A percentile compares a stretch with the other conserved stretches of the same genome.
Conservation (phyloP, 2,113 vertebrate genomes). For the Oncorhynchus clarkii region DNA sequence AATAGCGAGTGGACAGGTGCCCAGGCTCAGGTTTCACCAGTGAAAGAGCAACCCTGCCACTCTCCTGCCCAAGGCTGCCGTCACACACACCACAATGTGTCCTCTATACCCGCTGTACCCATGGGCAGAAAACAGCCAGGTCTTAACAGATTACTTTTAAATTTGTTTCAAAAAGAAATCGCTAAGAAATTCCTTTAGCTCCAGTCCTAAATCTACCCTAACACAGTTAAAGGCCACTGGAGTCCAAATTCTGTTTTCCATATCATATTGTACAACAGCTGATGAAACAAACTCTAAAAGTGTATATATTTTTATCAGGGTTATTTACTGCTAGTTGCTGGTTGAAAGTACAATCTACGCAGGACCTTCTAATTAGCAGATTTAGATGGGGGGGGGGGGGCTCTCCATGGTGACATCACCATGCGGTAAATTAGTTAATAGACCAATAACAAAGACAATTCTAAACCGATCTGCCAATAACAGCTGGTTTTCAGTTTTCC, state of each 20-base stretch:
- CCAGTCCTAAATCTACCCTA: conserved; percentile 33
- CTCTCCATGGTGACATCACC: too few species aligned
- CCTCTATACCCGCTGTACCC: conserved; percentile 7
- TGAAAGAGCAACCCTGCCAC: conserved; percentile 79
- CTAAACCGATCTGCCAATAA: too few species aligned
- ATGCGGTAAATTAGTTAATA: too few species aligned
- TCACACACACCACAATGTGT: conserved; percentile 14
- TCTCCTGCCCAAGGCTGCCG: conserved; percentile 61
- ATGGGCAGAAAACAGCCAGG: conserved; percentile 17
- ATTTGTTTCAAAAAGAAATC: conserved; percentile 44
- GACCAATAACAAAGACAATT: too few species aligned
- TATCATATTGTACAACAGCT: too few species aligned
- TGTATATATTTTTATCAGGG: too few species aligned
- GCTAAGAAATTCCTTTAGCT: conserved; percentile 43
- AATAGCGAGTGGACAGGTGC: conserved; percentile 82
- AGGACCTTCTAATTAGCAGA: too few species aligned
- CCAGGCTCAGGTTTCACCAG: conserved; percentile 78
- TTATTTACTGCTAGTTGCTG: too few species aligned
- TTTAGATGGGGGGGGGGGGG: too few species aligned
- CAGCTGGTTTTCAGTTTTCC: too few species aligned
- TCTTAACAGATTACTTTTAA: conserved; percentile 42
- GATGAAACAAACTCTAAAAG: too few species aligned
- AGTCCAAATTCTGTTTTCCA: background rate
- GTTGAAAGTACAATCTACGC: too few species aligned
- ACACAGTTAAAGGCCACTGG: conserved; percentile 32